Evolutionary conservation across 1,140 invertebrate species (phyloP).

Genomic region (Danaus plexippus): DNA sequence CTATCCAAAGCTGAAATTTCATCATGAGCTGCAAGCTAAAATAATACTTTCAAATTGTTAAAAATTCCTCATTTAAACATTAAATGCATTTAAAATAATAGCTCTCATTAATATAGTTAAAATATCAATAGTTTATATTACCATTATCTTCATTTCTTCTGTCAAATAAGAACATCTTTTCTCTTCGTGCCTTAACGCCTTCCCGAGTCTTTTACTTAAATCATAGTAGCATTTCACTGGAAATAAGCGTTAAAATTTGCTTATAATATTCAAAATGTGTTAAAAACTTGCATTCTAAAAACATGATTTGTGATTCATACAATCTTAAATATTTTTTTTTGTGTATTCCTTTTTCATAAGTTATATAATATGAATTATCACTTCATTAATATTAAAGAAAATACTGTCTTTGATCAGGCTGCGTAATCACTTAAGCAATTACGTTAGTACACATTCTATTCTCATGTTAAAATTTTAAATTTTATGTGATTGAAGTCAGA

Average conservation of each 20-base stretch:
- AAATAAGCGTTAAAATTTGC: slow-evolving; percentile 21
- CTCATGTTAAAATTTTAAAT: no score
- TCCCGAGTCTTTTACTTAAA: slow-evolving; percentile 90
- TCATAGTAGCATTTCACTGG: slow-evolving; percentile 94
- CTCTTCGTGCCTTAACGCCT: slow-evolving; percentile 93
- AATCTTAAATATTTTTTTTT: not conserved
- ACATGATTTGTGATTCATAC: slow-evolving; percentile 1
- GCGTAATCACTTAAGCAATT: no score
- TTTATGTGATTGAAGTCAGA: no score
- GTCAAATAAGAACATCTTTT: slow-evolving; percentile 90
- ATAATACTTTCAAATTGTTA: not conserved
- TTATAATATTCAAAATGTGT: not conserved
- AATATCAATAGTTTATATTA: slow-evolving; percentile 37
- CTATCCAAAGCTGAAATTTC: slow-evolving; percentile 71
- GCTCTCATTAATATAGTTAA: not conserved
- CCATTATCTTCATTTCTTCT: slow-evolving; percentile 91
- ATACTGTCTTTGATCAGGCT: no score
- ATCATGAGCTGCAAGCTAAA: slow-evolving; percentile 74
- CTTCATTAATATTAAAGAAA: no score
- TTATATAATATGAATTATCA: not conserved
- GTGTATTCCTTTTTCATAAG: not conserved
- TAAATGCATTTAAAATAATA: no score
- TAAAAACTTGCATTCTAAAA: not conserved
- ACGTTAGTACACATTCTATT: no score
- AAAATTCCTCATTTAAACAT: not conserved